Conservation (phyloP, 2,888 invertebrate species). For the Noctua comes region DNA sequence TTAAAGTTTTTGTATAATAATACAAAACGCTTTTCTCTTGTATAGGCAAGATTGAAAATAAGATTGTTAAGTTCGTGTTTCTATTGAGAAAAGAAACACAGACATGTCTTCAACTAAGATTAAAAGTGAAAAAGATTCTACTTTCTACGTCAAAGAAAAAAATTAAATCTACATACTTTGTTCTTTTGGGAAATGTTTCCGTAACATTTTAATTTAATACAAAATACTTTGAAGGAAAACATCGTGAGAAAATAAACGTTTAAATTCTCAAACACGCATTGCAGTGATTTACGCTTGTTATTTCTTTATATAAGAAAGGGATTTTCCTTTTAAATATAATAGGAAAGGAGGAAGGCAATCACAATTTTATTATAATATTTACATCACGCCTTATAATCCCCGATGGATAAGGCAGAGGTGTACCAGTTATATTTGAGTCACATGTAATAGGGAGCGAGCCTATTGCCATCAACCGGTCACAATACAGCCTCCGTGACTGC, state of each 20-base stretch:
- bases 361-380: neutral
- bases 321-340: neutral
- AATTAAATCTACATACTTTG: neutral
- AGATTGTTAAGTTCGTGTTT: neutral
- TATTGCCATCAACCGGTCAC: no score
- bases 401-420: neutral
- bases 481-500: no score
- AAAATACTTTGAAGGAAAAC: neutral
- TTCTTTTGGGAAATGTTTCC: neutral
- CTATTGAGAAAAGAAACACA: neutral
- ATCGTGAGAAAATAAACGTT: neutral
- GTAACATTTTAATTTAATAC: conserved; percentile 7
- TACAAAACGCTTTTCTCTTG: neutral
- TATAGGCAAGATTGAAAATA: neutral
- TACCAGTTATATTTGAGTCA: no score
- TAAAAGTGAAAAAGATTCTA: neutral
- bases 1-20: neutral
- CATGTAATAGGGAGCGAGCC: no score
- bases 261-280: neutral
- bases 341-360: no score
- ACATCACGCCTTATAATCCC: neutral
- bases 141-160: neutral
- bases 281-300: neutral
- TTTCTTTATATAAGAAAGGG: neutral
- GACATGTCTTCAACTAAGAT: neutral